phyloP scores from a whole-genome alignment of 2,113 vertebrate species.

The Opisthocomus hoazin region DNA sequence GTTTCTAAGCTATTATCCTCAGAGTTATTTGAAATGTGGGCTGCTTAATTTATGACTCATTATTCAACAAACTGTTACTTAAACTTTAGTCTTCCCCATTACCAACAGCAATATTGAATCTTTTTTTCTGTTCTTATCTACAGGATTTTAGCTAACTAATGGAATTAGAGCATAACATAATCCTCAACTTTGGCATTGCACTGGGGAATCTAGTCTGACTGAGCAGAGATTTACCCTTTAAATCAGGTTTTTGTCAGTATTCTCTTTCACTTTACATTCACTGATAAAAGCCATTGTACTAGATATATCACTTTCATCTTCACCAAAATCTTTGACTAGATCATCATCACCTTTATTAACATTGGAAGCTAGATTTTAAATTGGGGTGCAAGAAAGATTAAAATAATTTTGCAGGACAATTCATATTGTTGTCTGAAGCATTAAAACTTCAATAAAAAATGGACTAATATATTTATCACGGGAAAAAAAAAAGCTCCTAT shows the following conservation, averaged over 20 bases:
- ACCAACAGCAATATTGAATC: not conserved
- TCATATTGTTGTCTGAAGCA: not conserved
- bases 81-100: not conserved
- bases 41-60: not conserved
- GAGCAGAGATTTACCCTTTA: not conserved
- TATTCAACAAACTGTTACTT: not conserved
- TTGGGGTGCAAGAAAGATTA: not conserved
- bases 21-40: not conserved
- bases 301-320: not conserved
- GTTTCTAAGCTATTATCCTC: not conserved
- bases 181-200: not conserved
- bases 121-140: not conserved
- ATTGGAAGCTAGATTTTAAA: not conserved
- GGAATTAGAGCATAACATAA: not conserved
- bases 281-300: not conserved
- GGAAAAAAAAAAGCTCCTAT: not conserved
- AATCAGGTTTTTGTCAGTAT: not conserved
- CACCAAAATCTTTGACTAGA: not conserved
- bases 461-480: not conserved
- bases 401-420: not conserved
- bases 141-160: not conserved
- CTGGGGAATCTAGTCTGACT: not conserved
- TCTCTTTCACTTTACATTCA: not conserved
- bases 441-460: not conserved
- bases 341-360: not conserved